Evolutionary conservation across 30 jellyfish, hydroid and myxozoan species (phyloP).

Genomic region (Cassiopea xamachana): DNA sequence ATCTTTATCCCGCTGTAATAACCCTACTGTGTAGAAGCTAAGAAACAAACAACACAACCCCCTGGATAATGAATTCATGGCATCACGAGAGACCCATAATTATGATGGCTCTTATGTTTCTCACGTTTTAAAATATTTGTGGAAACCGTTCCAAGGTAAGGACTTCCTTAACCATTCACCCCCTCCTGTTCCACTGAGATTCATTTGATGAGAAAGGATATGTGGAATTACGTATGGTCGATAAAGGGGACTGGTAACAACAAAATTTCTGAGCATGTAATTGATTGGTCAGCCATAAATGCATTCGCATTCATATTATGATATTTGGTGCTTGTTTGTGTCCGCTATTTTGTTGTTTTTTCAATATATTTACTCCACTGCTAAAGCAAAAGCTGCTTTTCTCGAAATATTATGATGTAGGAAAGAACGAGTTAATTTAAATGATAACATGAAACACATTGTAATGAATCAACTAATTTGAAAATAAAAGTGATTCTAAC

Average conservation of each 20-base stretch:
- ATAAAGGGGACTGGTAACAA: not conserved
- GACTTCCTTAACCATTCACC: conserved; percentile 7
- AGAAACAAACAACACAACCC: not conserved
- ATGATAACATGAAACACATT: no score
- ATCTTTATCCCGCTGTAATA: no score
- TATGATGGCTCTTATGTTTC: not conserved
- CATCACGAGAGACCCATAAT: not conserved
- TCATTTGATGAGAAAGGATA: conserved; percentile 3
- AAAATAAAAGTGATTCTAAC: no score
- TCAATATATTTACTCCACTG: not conserved
- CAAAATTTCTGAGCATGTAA: not conserved
- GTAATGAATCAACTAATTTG: no score
- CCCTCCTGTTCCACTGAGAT: conserved; percentile 7
- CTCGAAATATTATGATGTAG: no score
- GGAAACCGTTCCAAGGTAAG: not conserved
- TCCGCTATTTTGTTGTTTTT: not conserved
- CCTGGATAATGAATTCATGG: not conserved
- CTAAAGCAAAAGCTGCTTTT: not conserved
- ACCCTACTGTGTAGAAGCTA: no score
- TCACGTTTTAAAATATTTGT: not conserved
- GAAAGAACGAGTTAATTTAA: no score
- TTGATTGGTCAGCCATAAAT: not conserved
- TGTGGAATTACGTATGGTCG: not conserved
- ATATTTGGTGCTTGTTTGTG: not conserved
- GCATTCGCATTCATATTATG: not conserved